Percentiles rank a stretch among this genome's conserved stretches.
These are phyloP conservation scores for Stomatorhinus ivindoensis DNA, from an alignment of 2,113 vertebrate genomes.

Conservation along the genomic window DNA sequence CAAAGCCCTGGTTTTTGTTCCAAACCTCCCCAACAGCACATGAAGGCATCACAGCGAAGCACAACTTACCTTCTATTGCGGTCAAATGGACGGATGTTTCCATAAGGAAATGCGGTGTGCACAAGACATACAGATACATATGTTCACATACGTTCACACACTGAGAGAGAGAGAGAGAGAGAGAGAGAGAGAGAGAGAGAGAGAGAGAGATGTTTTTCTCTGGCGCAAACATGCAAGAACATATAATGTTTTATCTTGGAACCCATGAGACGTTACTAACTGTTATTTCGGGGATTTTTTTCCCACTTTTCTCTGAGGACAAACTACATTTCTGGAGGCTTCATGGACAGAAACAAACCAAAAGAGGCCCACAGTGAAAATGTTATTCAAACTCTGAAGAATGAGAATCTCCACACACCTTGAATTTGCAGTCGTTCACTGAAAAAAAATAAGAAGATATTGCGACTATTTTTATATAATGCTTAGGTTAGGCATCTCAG, in stretches of 20 bases:
- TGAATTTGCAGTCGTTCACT: background rate
- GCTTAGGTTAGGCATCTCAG: constrained; percentile 16
- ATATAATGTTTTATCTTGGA: background rate
- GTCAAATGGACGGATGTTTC: constrained; percentile 52
- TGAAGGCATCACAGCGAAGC: constrained; percentile 76
- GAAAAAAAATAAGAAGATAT: background rate
- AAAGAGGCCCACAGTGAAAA: background rate
- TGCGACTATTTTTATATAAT: constrained; percentile 20
- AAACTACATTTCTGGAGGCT: background rate
- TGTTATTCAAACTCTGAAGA: background rate
- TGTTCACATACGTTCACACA: background rate
- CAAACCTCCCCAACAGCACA: constrained; percentile 51
- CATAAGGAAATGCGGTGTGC: background rate
- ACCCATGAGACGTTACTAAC: background rate
- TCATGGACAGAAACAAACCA: background rate
- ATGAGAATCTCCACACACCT: background rate
- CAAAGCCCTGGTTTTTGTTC: constrained; percentile 29
- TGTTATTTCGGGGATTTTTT: background rate
- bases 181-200: too few species aligned
- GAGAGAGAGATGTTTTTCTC: background rate
- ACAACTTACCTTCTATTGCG: constrained; percentile 71
- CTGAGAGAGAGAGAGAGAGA: background rate
- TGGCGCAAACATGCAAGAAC: background rate
- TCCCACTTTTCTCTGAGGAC: background rate
- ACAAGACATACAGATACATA: background rate